Evolutionary conservation across 2,888 invertebrate genomes (phyloP).

Genomic region (Ectemnius cavifrons): DNA sequence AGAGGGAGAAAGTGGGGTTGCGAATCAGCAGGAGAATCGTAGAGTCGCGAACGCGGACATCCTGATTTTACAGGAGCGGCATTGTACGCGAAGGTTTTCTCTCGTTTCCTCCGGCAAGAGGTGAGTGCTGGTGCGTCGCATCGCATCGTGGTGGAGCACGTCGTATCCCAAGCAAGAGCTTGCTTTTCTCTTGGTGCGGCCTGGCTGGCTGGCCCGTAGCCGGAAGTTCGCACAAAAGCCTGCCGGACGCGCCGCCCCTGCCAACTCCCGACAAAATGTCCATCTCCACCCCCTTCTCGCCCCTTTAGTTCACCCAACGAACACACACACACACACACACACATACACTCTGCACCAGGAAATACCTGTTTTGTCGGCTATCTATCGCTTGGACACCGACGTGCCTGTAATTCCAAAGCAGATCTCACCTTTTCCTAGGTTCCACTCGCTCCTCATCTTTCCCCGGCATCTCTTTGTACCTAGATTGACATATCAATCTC

Average conservation of each 20-base stretch:
- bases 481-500: no score
- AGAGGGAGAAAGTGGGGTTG: constrained; percentile 13
- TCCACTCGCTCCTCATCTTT: no score
- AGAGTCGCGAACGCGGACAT: constrained; percentile 50
- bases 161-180: constrained; percentile 4
- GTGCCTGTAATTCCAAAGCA: neutral
- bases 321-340: no score
- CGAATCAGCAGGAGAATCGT: constrained; percentile 43
- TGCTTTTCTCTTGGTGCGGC: constrained; percentile 14
- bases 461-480: no score
- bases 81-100: constrained; percentile 55
- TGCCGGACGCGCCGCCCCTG: constrained; percentile 40
- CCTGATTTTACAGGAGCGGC: constrained; percentile 57
- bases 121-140: constrained; percentile 5
- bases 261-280: constrained; percentile 45
- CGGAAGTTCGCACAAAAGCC: constrained; percentile 62
- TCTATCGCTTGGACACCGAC: constrained; percentile 11
- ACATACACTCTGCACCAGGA: constrained; percentile 26
- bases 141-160: no score
- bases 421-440: no score
- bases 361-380: constrained; percentile 27
- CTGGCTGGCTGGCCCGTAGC: constrained; percentile 3
- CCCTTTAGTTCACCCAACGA: no score
- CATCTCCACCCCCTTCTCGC: no score
- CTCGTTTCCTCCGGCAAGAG: constrained; percentile 33